These are phyloP conservation scores for Leptopilina boulardi DNA, from an alignment of 1,140 invertebrate genomes.

Conservation along the genomic window DNA sequence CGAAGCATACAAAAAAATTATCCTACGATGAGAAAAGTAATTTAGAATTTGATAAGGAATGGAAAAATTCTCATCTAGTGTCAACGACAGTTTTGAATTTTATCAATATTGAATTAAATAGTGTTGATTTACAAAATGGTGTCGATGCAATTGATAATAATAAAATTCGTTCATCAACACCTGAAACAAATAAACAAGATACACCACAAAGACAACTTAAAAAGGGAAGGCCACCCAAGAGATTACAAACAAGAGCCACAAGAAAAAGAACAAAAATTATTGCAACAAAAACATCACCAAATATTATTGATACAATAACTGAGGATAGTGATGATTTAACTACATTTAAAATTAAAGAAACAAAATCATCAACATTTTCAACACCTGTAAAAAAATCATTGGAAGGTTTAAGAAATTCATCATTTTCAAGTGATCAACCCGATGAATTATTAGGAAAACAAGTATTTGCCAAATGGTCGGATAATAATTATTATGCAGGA, in stretches of 20 bases:
- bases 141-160: slow-evolving; percentile 47
- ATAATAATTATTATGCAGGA: slow-evolving; percentile 80
- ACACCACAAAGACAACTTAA: background rate
- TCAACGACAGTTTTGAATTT: slow-evolving; percentile 56
- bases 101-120: slow-evolving; percentile 54
- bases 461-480: slow-evolving; percentile 80
- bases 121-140: slow-evolving; percentile 48
- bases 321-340: slow-evolving; percentile 4
- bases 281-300: slow-evolving; percentile 38
- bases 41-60: slow-evolving; percentile 63
- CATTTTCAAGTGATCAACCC: background rate
- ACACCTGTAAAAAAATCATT: background rate
- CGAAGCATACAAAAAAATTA: slow-evolving; percentile 59
- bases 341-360: background rate
- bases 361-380: slow-evolving; percentile 23
- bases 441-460: slow-evolving; percentile 71
- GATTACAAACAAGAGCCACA: background rate
- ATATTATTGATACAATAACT: background rate
- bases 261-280: slow-evolving; percentile 10
- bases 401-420: slow-evolving; percentile 28
- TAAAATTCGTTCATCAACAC: slow-evolving; percentile 63
- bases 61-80: slow-evolving; percentile 65
- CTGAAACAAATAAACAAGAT: slow-evolving; percentile 51
- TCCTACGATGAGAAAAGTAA: slow-evolving; percentile 38
- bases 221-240: slow-evolving; percentile 5